These are phyloP conservation scores for Acromyrmex echinatior DNA, from an alignment of 1,140 invertebrate species.

Conservation along the genomic window DNA sequence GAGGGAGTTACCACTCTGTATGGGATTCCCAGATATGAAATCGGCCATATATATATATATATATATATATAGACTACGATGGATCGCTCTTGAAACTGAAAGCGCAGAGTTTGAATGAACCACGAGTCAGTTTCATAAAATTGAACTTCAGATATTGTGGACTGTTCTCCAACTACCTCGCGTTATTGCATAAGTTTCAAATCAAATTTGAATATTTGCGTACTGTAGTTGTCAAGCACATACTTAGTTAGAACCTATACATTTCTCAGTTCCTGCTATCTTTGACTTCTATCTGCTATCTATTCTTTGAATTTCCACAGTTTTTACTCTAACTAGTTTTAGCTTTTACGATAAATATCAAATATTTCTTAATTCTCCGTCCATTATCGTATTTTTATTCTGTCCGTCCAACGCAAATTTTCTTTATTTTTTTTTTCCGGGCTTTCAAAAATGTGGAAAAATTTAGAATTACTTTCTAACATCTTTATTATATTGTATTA, in stretches of 20 bases:
- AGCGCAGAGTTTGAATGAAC: not conserved
- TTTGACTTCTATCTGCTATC: not conserved
- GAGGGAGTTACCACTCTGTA: not conserved
- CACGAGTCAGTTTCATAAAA: slow-evolving; percentile 43
- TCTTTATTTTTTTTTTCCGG: too few relatives aligned
- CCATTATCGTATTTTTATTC: too few relatives aligned
- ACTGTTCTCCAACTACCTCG: not conserved
- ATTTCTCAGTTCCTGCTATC: not conserved
- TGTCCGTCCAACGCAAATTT: too few relatives aligned
- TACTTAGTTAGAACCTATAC: not conserved
- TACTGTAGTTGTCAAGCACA: not conserved
- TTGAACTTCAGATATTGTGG: slow-evolving; percentile 36
- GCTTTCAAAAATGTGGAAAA: too few relatives aligned
- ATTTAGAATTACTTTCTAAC: too few relatives aligned
- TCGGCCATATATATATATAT: slow-evolving; percentile 28
- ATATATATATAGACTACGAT: slow-evolving; percentile 15
- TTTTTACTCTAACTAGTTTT: not conserved
- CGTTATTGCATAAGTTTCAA: slow-evolving; percentile 1
- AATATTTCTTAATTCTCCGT: not conserved
- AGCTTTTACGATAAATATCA: not conserved
- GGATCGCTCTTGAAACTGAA: slow-evolving; percentile 53
- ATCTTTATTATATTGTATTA: too few relatives aligned
- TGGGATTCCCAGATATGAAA: slow-evolving; percentile 55
- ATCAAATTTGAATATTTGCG: slow-evolving; percentile 1
- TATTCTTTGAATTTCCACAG: not conserved